phyloP scores from a whole-genome alignment of 1,140 invertebrate species.

The Drosophila kanapiae region DNA sequence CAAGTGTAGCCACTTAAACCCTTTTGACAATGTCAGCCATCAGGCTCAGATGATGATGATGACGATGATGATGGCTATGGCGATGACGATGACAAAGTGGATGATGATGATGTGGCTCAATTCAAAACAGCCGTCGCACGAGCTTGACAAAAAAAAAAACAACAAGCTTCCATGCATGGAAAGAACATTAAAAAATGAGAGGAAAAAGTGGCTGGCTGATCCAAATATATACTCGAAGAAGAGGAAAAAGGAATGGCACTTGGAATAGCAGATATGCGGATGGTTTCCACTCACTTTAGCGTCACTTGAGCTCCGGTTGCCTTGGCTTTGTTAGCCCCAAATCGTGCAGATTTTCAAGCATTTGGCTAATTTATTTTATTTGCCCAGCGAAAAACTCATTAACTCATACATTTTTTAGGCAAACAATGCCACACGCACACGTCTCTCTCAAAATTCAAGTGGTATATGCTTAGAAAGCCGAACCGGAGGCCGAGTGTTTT shows the following conservation, averaged over 20 bases:
- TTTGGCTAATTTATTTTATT: slow-evolving; percentile 54
- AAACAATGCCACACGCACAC: slow-evolving; percentile 57
- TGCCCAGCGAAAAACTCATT: slow-evolving; percentile 48
- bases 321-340: slow-evolving; percentile 8
- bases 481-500: slow-evolving; percentile 41
- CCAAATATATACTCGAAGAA: slow-evolving; percentile 32
- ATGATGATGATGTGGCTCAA: slow-evolving; percentile 74
- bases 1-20: slow-evolving; percentile 80
- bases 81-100: slow-evolving; percentile 62
- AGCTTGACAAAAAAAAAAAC: slow-evolving; percentile 24
- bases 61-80: slow-evolving; percentile 51
- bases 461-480: slow-evolving; percentile 37
- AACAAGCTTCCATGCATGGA: slow-evolving; percentile 37
- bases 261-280: slow-evolving; percentile 20
- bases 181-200: slow-evolving; percentile 40
- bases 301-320: slow-evolving; percentile 32
- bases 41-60: slow-evolving; percentile 67
- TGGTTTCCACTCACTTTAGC: slow-evolving; percentile 41
- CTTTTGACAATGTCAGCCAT: slow-evolving; percentile 82
- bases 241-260: not conserved
- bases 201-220: slow-evolving; percentile 22
- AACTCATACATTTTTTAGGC: slow-evolving; percentile 65
- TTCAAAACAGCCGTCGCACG: slow-evolving; percentile 64
- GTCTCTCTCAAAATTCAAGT: slow-evolving; percentile 36
- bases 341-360: slow-evolving; percentile 43